Base-by-base conservation (phyloP, 2,888 invertebrate genomes). In the Meteorus cinctellus region DNA sequence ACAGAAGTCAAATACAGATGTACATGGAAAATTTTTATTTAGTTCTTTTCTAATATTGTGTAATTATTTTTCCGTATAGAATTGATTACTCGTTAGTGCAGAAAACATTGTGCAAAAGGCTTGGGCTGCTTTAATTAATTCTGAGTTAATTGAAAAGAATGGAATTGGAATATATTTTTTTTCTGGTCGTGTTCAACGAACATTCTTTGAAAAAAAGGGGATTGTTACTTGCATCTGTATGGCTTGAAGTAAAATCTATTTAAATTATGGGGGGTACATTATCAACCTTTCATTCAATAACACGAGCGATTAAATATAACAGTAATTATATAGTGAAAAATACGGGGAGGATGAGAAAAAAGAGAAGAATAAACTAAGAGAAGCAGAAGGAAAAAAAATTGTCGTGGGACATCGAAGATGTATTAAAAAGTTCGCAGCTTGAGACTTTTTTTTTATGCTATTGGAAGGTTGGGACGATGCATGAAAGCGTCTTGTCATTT, bases 231-330 rank as follows among this genome's bases (percentile, higher is more conserved):
- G 2, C 10, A 45, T 45, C 14, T 45, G 2, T 2, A 45, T 45
- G 1, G 10, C 55, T 51, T 10, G n/a, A 55, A 31, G 51, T 34
- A 51, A 69, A 51, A 16, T 69, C 19, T 51, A 31, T 69, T 34
- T 69, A 34, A 69, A 69, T 69, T 12, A 31, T 69, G 69, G 27
- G 27, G 45, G n/a, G 24, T 31, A 29, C 29, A 51, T 68, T 68
- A 68, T 68, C 51, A 29, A 34, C 31, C 34, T 29, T 12, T 14
- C 3, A 45, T 45, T 14, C 45, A 12, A 12, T 45, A 3, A 8
- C 14, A 45, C 34, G 8, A 45, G 34, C 8, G 14, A 69, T 69
- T 69, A 27, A 55, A 69, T 69, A 8, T 55, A 68, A n/a, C 29
- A 10, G 51, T 59, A 69, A 59, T 69, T 36, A 69, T 36, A 48